Base-by-base conservation (phyloP, 2,113 vertebrate species). In the Proterorhinus semilunaris region DNA sequence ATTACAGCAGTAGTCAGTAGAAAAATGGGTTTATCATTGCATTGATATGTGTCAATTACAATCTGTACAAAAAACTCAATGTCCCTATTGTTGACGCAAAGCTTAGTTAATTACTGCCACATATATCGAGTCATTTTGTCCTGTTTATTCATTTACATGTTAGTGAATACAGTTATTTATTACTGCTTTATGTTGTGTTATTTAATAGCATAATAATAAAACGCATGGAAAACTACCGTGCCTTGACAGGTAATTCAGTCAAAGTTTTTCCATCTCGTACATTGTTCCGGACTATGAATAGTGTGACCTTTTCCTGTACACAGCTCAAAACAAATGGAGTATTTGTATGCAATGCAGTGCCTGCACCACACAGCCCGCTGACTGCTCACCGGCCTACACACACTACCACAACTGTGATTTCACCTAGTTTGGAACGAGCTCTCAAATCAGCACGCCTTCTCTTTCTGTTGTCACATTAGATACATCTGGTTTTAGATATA, bases 351-450 rank as follows among this genome's bases (percentile, higher is more conserved):
- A 74, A 73, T 62, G 50, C 43, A 45, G 8, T 54, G 59, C 48
- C 7, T 62, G 62, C 54, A 9, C 58, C 65, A 16, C 71, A 66
- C 65, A 45, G 58, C 54, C 69, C 48, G 50, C 63, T 73, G 17
- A 57, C 53, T 66, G 79, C 58, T 81, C 62, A 47, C 27, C 50
- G 66, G 72, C 69, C 63, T 58, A 63, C 7, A 74, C 42, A 27
- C 64, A 53, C 27, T 5, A 68, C 46, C 54, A 48, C 52, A 83
- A 78, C 84, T 87, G 87, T 63, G 84, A 84, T 76, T 79, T 80
- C 79, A 83, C 80, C 87, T 75, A 84, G 27, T 83, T 81, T 74
- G 63, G 27, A 51, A 45, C n/a, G 10, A 11, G 42, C 16, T 36
- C 51, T 58, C 27, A 17, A 65, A 52, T 61, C 17, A 5, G 13